Evolutionary conservation across 1,140 invertebrate species (phyloP), one percentile per base, ranked within the genome.

Genomic region (Leptinotarsa texana): DNA sequence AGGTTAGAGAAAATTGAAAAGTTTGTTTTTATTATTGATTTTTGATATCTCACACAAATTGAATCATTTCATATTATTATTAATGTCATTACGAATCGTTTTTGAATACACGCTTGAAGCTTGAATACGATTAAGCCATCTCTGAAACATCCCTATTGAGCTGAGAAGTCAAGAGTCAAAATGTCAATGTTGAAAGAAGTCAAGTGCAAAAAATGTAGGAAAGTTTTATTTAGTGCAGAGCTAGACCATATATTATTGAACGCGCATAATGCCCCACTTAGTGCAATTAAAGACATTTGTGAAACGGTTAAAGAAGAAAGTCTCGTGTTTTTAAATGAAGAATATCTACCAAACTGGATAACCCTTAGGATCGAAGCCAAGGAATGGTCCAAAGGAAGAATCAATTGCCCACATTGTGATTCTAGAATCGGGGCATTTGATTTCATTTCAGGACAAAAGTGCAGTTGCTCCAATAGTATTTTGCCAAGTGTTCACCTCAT

Each of bases 341-440:
- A 82, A 15, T 13, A 15, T 11, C 57, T 82, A 18, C 79, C 79
- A 8, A 11, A 61, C 21, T 82, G 81, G 81, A 77, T 80, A 70
- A 74, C 13, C 24, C 13, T 63, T 11, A 75, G 76, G 75, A 80
- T 82, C 27, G 77, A 78, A 27, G 70, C 63, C 8, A 73, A 78
- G 27, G 79, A 83, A 42, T 89, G 87, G 87, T 82, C 82, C 1
- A 87, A 85, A 81, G 87, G 87, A 42, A 87, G 88, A 79, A 74
- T 89, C 8, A 81, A 82, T 68, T 89, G 88, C 79, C 86, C 86
- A 15, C 78, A 83, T 33, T 89, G 88, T 75, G 77, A 83, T 49
- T 81, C 80, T 24, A 78, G 86, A 72, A 78, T 89, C 21, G 88
- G 88, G 5, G 86, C 86, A 13, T 88, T 87, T 80, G 87, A 88